Evolutionary conservation across 2,888 invertebrate genomes (phyloP).

Genomic region (Isoperla grammatica): DNA sequence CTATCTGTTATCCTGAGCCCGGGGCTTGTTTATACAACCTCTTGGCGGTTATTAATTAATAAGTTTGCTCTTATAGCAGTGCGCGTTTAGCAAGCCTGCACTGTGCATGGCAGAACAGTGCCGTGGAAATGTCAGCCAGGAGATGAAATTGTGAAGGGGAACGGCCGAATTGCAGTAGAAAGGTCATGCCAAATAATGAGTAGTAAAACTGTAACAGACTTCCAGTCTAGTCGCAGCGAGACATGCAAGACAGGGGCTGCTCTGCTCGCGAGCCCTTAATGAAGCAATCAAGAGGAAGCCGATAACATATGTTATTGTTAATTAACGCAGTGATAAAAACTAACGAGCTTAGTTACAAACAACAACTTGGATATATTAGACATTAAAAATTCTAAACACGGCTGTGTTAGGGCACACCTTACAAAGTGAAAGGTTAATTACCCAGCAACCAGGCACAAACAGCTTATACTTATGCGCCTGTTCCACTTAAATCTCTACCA

Average conservation of each 20-base stretch:
- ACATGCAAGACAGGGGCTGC: background rate
- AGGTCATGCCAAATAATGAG: constrained; percentile 2
- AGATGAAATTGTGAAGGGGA: constrained; percentile 16
- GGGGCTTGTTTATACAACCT: too few relatives aligned
- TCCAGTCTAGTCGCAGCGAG: background rate
- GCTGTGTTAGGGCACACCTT: constrained; percentile 3
- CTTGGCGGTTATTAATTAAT: too few relatives aligned
- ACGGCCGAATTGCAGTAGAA: constrained; percentile 1
- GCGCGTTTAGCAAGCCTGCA: background rate
- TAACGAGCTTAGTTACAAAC: background rate
- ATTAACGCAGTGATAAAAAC: background rate
- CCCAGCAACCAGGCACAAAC: too few relatives aligned
- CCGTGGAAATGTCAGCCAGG: constrained; percentile 29
- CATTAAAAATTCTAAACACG: constrained; percentile 9
- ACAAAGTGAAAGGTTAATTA: constrained; percentile 2
- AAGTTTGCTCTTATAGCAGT: too few relatives aligned
- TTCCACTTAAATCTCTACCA: too few relatives aligned
- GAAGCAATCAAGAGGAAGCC: constrained; percentile 7
- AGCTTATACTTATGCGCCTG: too few relatives aligned
- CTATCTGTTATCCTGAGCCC: too few relatives aligned
- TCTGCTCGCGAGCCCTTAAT: background rate
- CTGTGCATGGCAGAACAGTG: constrained; percentile 8
- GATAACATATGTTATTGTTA: constrained; percentile 6
- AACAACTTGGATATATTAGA: constrained; percentile 7
- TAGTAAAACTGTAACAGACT: background rate